A percentile compares a stretch with the other conserved stretches of the same genome.
phyloP scores from a whole-genome alignment of 2,797 vertebrate genomes.

The Mormyrus hasselquistii region DNA sequence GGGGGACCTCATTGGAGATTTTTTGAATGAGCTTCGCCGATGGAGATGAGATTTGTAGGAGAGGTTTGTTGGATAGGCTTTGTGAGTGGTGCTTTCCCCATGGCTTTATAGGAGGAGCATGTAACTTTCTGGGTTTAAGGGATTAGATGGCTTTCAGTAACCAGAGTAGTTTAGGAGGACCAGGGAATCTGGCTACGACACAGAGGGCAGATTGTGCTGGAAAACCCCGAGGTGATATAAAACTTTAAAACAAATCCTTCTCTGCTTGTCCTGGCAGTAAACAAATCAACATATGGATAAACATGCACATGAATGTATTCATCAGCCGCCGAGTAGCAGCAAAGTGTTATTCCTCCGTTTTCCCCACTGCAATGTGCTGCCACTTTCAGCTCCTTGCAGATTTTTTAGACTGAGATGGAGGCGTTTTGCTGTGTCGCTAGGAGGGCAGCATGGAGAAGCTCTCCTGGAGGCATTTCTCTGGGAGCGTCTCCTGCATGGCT shows the following conservation, averaged over 20 bases:
- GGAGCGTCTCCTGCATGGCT: not conserved
- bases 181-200: slow-evolving; percentile 45
- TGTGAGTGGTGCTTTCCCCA: not conserved
- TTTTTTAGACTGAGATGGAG: slow-evolving; percentile 55
- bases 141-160: slow-evolving; percentile 17
- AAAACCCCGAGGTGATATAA: slow-evolving; percentile 50
- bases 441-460: not conserved
- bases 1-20: not conserved
- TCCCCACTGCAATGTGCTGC: slow-evolving; percentile 54
- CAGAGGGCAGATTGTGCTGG: slow-evolving; percentile 61
- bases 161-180: slow-evolving; percentile 40
- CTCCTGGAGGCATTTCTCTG: not conserved
- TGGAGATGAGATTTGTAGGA: not conserved
- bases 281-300: slow-evolving; percentile 61
- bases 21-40: not conserved
- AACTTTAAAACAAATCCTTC: slow-evolving; percentile 56
- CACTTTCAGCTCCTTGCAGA: slow-evolving; percentile 61
- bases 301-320: slow-evolving; percentile 53
- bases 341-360: slow-evolving; percentile 26
- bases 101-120: not conserved
- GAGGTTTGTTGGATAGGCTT: not conserved
- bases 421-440: slow-evolving; percentile 33
- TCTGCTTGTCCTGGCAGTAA: slow-evolving; percentile 57
- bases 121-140: not conserved
- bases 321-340: slow-evolving; percentile 46